A percentile compares a stretch with the other conserved stretches of the same genome.
Evolutionary conservation across 2,888 invertebrate genomes (phyloP).

Genomic region (Cloeon dipterum): DNA sequence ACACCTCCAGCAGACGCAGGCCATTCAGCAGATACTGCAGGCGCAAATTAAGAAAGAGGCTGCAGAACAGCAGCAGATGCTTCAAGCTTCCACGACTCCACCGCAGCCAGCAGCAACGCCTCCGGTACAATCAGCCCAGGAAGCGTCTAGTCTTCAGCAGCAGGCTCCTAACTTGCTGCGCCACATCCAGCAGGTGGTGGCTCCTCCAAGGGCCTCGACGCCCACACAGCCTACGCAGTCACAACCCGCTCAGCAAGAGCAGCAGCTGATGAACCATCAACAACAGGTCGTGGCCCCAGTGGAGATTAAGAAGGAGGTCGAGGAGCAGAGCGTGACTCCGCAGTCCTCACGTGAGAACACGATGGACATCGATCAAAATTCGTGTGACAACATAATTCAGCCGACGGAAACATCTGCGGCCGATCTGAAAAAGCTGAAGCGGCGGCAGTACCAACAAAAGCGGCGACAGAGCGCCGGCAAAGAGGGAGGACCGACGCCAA

Average conservation of each 20-base stretch:
- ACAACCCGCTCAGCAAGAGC: no score
- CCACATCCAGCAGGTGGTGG: no score
- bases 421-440: conserved; percentile 39
- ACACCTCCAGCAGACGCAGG: conserved; percentile 16
- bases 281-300: no score
- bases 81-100: not conserved
- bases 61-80: not conserved
- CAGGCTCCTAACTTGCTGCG: no score
- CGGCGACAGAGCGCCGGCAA: conserved; percentile 47
- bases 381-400: not conserved
- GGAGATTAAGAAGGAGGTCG: conserved; percentile 47
- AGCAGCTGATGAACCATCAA: no score
- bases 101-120: not conserved
- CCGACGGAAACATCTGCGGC: conserved; percentile 12
- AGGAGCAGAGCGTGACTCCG: conserved; percentile 40
- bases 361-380: conserved; percentile 16
- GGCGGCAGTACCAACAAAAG: conserved; percentile 62
- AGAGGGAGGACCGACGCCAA: conserved; percentile 39
- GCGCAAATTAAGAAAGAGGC: not conserved
- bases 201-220: no score
- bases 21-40: not conserved
- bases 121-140: not conserved
- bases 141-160: not conserved
- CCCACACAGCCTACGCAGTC: no score
- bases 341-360: conserved; percentile 24